These are phyloP conservation scores for Tolypeutes matacus DNA, from an alignment of 2,797 vertebrate genomes.

Conservation along the genomic window DNA sequence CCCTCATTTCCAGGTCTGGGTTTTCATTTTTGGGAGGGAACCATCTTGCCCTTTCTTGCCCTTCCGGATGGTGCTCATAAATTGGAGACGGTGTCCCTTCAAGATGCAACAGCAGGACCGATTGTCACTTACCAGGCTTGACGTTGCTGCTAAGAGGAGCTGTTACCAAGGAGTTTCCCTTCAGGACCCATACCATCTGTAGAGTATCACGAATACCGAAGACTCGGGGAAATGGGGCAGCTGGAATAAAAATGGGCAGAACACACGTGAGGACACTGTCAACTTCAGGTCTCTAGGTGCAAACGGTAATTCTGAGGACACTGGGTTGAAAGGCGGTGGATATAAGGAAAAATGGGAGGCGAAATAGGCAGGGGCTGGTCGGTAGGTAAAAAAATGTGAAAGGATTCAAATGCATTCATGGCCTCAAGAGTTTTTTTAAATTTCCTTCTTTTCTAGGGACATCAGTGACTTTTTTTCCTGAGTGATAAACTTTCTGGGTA, in stretches of 20 bases:
- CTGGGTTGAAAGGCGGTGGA: background rate
- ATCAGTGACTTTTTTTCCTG: background rate
- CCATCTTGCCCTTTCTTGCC: background rate
- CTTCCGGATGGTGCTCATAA: background rate
- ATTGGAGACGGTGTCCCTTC: background rate
- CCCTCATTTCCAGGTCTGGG: background rate
- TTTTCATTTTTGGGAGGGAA: background rate
- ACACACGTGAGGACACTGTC: background rate
- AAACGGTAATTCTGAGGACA: too few relatives aligned
- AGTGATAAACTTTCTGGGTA: background rate
- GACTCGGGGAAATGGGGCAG: fast-evolving
- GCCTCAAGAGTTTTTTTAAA: background rate
- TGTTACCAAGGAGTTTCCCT: conserved; percentile 21
- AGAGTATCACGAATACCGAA: background rate
- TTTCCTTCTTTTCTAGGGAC: background rate
- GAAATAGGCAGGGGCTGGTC: background rate
- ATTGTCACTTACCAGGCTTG: conserved; percentile 63
- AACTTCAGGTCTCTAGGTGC: background rate
- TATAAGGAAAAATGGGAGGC: background rate
- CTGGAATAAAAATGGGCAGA: conserved; percentile 54
- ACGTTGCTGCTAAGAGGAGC: background rate
- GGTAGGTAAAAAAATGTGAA: background rate
- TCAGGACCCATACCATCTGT: conserved; percentile 71
- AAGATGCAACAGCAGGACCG: background rate
- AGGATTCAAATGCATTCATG: background rate